These are phyloP conservation scores for Leptobrachium leishanense DNA, from an alignment of 2,113 vertebrate species.

Conservation along the genomic window DNA sequence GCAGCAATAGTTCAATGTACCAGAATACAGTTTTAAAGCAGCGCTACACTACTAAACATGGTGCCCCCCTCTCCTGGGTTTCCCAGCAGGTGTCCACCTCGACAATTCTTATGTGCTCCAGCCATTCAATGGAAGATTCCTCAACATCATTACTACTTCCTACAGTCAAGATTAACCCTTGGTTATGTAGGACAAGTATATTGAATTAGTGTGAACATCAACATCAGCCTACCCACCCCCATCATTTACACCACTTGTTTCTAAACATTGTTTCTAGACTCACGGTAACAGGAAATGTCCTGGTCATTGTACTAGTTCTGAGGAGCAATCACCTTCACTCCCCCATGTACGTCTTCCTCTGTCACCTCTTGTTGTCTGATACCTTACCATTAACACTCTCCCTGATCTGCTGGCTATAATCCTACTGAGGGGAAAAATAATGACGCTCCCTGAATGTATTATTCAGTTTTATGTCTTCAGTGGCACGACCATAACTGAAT, in stretches of 20 bases:
- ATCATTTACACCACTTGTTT: not conserved
- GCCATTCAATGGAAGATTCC: too few relatives aligned
- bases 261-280: not conserved
- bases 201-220: too few relatives aligned
- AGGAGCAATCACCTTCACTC: not conserved
- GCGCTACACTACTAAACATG: too few relatives aligned
- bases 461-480: conserved; percentile 13
- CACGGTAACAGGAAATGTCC: not conserved
- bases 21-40: too few relatives aligned
- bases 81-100: too few relatives aligned
- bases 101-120: too few relatives aligned
- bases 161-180: too few relatives aligned
- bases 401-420: conserved; percentile 3
- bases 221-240: too few relatives aligned
- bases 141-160: too few relatives aligned
- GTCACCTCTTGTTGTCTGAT: not conserved
- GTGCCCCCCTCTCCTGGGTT: too few relatives aligned
- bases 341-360: conserved; percentile 13
- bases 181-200: too few relatives aligned
- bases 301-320: conserved; percentile 9
- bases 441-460: not conserved
- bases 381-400: not conserved
- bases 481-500: conserved; percentile 11
- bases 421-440: not conserved
- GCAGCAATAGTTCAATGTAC: too few relatives aligned